Conservation (phyloP, 1,140 invertebrate species). For the Lepidurus packardi region DNA sequence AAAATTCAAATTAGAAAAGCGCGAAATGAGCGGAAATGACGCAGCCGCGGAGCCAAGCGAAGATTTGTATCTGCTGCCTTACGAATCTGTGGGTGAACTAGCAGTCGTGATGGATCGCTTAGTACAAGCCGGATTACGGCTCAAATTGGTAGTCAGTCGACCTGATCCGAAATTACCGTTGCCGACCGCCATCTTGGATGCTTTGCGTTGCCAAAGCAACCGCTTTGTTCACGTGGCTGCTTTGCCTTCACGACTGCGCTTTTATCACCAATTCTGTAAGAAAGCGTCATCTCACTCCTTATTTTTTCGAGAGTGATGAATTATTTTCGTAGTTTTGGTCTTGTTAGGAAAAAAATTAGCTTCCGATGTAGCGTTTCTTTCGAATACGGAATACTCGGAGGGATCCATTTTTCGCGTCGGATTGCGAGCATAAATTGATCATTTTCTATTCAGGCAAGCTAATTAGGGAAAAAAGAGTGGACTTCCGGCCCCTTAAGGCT, state of each 20-base stretch:
- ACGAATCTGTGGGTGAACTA: constrained; percentile 28
- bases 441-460: no score
- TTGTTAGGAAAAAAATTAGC: no score
- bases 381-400: no score
- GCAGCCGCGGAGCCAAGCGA: not conserved
- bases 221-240: constrained; percentile 25
- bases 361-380: no score
- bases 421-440: no score
- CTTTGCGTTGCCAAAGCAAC: constrained; percentile 9
- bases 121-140: constrained; percentile 17
- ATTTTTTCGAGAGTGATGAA: not conserved
- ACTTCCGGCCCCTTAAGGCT: no score
- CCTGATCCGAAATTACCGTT: not conserved
- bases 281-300: not conserved
- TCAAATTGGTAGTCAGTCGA: constrained; percentile 26
- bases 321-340: no score
- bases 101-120: constrained; percentile 26
- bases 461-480: no score
- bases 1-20: not conserved
- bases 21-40: not conserved
- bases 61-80: constrained; percentile 28
- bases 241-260: constrained; percentile 15
- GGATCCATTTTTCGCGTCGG: no score
- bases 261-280: constrained; percentile 29
- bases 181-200: not conserved